Percentiles rank a stretch among this genome's conserved stretches.
phyloP scores from a whole-genome alignment of 2,797 vertebrate species.

The Diglossa cyanea region DNA sequence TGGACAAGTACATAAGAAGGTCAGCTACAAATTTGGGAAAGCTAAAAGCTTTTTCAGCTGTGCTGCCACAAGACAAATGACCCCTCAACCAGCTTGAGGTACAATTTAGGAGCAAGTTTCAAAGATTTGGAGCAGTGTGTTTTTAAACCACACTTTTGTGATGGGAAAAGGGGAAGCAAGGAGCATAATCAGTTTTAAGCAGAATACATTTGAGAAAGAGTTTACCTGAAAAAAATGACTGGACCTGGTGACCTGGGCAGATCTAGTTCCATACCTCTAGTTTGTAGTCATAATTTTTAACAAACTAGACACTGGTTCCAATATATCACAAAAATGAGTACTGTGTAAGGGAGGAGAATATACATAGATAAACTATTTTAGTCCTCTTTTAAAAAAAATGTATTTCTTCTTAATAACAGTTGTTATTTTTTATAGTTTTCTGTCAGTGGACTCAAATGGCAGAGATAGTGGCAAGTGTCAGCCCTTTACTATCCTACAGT shows the following conservation, averaged over 20 bases:
- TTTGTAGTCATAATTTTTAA: background rate
- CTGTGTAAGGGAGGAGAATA: background rate
- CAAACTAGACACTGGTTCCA: background rate
- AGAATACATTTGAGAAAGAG: background rate
- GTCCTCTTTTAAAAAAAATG: background rate
- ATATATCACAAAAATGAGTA: background rate
- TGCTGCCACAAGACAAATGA: background rate
- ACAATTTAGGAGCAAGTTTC: background rate
- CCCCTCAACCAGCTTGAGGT: background rate
- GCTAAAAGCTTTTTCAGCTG: background rate
- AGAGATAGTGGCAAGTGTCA: background rate
- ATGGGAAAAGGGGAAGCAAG: background rate
- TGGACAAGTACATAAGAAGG: background rate
- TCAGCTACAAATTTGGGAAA: background rate
- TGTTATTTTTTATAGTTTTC: background rate
- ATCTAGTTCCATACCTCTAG: background rate
- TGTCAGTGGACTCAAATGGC: background rate
- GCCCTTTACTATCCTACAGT: background rate
- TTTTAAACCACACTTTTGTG: background rate
- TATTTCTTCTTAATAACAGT: background rate
- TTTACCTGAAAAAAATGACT: conserved; percentile 15
- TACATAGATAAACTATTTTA: background rate
- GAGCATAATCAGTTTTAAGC: background rate
- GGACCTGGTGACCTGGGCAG: background rate
- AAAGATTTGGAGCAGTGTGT: background rate